Evolutionary conservation across 2,797 vertebrate species (phyloP), one percentile per base, ranked within the genome.

Genomic region (Lutra lutra): DNA sequence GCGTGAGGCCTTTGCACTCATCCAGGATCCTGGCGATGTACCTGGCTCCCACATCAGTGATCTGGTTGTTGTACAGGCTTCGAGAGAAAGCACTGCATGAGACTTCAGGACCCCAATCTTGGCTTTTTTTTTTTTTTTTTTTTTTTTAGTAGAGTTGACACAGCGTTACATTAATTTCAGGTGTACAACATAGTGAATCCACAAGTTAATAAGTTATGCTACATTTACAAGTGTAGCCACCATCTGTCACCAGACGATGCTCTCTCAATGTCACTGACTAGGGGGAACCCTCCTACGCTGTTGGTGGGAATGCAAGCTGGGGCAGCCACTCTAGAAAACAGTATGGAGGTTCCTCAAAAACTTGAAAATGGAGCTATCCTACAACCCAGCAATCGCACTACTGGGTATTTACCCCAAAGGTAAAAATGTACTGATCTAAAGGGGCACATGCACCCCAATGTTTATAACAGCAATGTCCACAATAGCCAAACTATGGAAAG

Each of bases 41-140:
- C 88, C 98, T 98, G 96, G 99, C 99, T 98, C 99, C 99, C 0
- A 98, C 97, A 64, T 99, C 99, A 10, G 99, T 99, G 98, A 99
- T 99, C 85, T 99, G 98, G 98, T 99, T 99, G 98, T 98, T 99
- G 98, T 99, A 99, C 84, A 99, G 99, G 66, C 99, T 99, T 98
- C 51, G 68, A 95, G 89, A 98, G 78, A 98, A 97, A 98, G 60
- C 86, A 97, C 15, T 78, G 60, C 13, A 3, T 66, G 56, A 95
- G 62, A 80, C 35, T 73, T n/a, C 13, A 2, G 51, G 35, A 89
- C 25, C 40, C 46, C 0, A 48, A 14, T 0, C 14, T 18, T 13
- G 2, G 25, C 7, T 75, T 46, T 46, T 29, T 29, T 43, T 15
- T 70, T 46, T 46, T 29, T 29, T 43, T 15, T 70, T 51, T 54